phyloP scores from a whole-genome alignment of 1,140 invertebrate genomes.

The Neoseiulus cucumeris region DNA sequence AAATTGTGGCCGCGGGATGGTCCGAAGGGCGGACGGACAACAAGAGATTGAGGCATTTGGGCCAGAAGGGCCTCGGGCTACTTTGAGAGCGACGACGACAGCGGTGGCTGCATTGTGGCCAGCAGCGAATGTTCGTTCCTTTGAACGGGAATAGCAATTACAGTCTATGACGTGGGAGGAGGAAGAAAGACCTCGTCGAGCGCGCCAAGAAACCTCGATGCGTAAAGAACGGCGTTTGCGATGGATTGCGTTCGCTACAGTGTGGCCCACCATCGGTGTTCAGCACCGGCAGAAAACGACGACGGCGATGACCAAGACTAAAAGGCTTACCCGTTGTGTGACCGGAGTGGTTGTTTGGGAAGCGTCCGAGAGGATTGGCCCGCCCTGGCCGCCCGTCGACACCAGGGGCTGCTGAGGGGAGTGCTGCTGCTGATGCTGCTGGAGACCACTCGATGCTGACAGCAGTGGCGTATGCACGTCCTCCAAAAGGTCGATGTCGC shows the following conservation, averaged over 20 bases:
- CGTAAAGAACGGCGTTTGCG: neutral
- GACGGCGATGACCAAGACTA: neutral
- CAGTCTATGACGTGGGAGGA: neutral
- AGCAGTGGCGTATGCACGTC: constrained; percentile 5
- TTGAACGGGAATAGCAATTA: no score
- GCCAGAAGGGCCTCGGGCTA: neutral
- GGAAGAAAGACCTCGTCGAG: neutral
- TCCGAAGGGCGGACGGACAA: neutral
- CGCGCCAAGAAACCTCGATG: neutral
- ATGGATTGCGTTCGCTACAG: neutral
- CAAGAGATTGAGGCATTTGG: neutral
- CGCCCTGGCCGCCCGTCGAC: neutral
- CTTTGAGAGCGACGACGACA: no score
- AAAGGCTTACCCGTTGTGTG: constrained; percentile 6
- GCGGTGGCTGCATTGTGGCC: no score
- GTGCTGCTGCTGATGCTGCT: constrained; percentile 2
- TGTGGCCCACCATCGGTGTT: neutral
- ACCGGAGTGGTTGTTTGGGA: neutral
- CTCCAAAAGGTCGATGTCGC: constrained; percentile 10
- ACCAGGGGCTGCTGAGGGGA: no score
- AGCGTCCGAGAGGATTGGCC: neutral
- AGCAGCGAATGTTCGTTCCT: no score
- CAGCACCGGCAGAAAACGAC: neutral
- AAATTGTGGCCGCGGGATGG: neutral
- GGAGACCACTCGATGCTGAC: neutral